Conservation (phyloP, 2,113 vertebrate species). For the Myotis davidii region DNA sequence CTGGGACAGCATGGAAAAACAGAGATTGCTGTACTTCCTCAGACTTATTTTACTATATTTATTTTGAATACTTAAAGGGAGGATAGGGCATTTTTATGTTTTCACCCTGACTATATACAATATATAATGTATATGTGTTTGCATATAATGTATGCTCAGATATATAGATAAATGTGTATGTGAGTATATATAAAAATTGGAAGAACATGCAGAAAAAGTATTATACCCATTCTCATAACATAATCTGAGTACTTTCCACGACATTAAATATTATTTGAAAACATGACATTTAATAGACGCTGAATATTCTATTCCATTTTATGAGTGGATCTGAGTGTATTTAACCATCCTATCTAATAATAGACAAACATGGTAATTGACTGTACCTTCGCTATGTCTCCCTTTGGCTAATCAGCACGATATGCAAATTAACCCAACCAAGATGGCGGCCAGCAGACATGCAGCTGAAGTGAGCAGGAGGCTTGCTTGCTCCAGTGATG, state of each 20-base stretch:
- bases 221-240: not conserved
- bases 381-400: no score
- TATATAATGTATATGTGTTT: not conserved
- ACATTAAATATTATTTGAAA: not conserved
- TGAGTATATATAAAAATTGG: not conserved
- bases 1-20: not conserved
- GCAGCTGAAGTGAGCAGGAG: no score
- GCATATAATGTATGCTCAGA: not conserved
- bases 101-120: not conserved
- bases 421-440: no score
- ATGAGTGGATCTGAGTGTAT: not conserved
- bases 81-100: not conserved
- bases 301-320: not conserved
- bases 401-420: no score
- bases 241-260: not conserved
- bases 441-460: no score
- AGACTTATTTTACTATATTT: not conserved
- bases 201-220: not conserved
- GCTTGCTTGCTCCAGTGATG: no score
- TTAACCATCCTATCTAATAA: not conserved
- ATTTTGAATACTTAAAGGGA: not conserved
- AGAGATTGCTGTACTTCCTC: not conserved
- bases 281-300: not conserved
- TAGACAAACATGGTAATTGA: no score
- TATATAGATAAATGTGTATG: not conserved